Base-by-base conservation (phyloP, 2,888 invertebrate species). In the Agrilus biguttatus region DNA sequence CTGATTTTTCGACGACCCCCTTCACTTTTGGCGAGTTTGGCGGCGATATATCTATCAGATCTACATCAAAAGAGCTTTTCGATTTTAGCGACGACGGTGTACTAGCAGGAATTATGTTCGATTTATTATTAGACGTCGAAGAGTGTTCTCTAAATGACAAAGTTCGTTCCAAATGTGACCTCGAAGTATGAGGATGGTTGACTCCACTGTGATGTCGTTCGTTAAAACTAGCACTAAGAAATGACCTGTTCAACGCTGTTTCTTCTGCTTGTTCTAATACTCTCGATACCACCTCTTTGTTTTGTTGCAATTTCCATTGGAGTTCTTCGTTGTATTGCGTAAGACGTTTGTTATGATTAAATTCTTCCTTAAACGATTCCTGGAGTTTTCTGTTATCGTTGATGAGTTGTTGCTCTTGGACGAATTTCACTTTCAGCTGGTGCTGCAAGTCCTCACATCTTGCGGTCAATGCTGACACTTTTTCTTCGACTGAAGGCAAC, bases 301-400 rank as follows among this genome's bases (percentile, higher is more conserved):
- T 86, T 62, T 88, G 86, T 55, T 83, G 75, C 45, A 92, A 72
- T 58, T 84, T 84, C 78, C 88, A 93, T 55, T 85, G 77, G 3
- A 92, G 72, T 65, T 91, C 88, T 66, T 93, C 93, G 59, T 90
- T 91, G 59, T 85, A 78, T 58, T 85, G 83, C 1, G 78, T 76
- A 38, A 90, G 66, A 2, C 88, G 72, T 47, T 83, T 78, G 55
- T 85, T 85, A 50, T 84, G 83, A 56, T 85, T 82, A 2, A 77
- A 70, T 61, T 90, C 85, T 43, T 86, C 77, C 38, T 81, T 82
- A 45, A 80, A 79, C 2, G 76, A 75, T 49, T 85, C 83, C 33
- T 80, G 70, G 43, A 91, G 67, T 39, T 78, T 73, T 48, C 84
- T 76, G 58, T 87, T 83, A 56, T 88, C 79, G 42, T 74, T 73